Evolutionary conservation across 2,113 vertebrate genomes (phyloP).

Genomic region (Marmota monax): DNA sequence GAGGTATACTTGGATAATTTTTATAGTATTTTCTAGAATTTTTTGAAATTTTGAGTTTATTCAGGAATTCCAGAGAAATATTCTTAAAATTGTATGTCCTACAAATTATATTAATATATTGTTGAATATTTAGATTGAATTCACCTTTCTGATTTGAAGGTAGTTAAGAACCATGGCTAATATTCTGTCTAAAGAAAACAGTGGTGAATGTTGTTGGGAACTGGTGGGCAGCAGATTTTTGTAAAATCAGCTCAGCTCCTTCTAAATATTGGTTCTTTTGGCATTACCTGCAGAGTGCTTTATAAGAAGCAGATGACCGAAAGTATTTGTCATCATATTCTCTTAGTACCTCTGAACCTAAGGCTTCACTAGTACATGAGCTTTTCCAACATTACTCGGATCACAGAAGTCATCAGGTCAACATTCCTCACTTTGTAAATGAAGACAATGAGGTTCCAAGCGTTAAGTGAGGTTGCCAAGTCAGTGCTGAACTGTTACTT

Average conservation of each 20-base stretch:
- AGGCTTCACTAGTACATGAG: constrained; percentile 66
- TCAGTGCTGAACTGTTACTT: background rate
- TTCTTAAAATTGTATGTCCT: background rate
- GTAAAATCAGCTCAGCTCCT: constrained; percentile 39
- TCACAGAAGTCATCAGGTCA: background rate
- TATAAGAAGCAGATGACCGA: constrained; percentile 19
- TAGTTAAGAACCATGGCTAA: background rate
- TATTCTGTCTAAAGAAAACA: constrained; percentile 42
- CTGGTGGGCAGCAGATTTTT: constrained; percentile 36
- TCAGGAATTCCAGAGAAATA: constrained; percentile 38
- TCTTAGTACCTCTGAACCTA: background rate
- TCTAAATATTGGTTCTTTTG: background rate
- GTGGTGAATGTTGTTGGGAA: background rate
- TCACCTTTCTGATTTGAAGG: constrained; percentile 29
- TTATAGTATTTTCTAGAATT: constrained; percentile 53
- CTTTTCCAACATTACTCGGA: background rate
- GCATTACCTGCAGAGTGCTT: constrained; percentile 18
- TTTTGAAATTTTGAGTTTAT: constrained; percentile 27
- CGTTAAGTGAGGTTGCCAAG: background rate
- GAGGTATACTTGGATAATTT: background rate
- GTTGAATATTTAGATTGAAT: constrained; percentile 39
- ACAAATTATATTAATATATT: background rate
- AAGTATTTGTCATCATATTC: background rate
- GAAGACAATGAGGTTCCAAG: background rate
- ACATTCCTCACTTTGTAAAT: background rate